Percentiles rank a stretch among this genome's conserved stretches.
Evolutionary conservation across 2,113 vertebrate species (phyloP).

Genomic region (Menidia beryllina): DNA sequence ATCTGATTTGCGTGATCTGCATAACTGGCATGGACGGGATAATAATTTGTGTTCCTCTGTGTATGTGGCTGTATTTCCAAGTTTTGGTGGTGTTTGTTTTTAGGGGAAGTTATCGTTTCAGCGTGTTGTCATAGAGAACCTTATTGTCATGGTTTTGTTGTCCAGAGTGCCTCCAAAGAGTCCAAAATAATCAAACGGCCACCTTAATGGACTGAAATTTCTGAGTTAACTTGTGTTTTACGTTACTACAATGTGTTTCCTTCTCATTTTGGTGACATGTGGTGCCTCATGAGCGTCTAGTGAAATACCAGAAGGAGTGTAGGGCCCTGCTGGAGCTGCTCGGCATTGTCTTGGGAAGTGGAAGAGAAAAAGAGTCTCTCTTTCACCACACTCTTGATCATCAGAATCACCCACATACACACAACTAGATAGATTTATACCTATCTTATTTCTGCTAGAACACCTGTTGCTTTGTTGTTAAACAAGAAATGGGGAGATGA

Average conservation of each 20-base stretch:
- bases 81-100: background rate
- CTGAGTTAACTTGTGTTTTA: background rate
- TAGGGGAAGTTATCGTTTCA: background rate
- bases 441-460: slow-evolving; percentile 7
- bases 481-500: slow-evolving; percentile 6
- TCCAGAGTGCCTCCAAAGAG: too few species aligned
- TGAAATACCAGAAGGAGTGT: slow-evolving; percentile 44
- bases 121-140: background rate
- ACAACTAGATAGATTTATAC: background rate
- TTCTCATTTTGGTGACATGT: background rate
- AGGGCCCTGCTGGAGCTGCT: slow-evolving; percentile 53
- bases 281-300: background rate
- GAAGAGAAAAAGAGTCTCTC: background rate
- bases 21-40: background rate
- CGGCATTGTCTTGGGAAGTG: too few species aligned
- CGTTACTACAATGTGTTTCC: background rate
- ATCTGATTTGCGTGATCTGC: background rate
- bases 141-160: background rate
- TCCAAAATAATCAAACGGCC: background rate
- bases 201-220: background rate
- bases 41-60: background rate
- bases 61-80: background rate
- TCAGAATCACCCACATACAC: slow-evolving; percentile 4
- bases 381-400: background rate
- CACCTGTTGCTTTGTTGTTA: slow-evolving; percentile 6